A percentile compares a stretch with the other conserved stretches of the same genome.
These are phyloP conservation scores for Imbricaverruca yamaguchii DNA, from an alignment of 2,888 invertebrate genomes.

Conservation along the genomic window DNA sequence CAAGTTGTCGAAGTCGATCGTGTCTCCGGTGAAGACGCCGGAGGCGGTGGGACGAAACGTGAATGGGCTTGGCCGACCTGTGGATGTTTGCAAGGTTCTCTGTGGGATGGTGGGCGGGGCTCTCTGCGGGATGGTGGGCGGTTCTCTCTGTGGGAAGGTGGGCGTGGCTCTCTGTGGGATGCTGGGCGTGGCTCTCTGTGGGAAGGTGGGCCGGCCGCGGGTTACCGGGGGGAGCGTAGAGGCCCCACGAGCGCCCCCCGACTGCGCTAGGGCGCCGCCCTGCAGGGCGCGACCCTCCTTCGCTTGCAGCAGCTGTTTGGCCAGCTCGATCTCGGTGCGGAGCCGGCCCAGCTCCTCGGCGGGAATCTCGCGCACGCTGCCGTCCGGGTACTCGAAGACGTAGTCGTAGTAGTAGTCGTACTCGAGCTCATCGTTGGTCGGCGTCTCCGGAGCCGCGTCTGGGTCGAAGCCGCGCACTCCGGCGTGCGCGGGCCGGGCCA, in stretches of 20 bases:
- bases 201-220: too few species aligned
- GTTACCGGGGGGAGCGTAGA: too few species aligned
- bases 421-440: conserved; percentile 44
- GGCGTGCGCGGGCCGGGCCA: not conserved
- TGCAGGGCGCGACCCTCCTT: not conserved
- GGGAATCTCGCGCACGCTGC: conserved; percentile 4
- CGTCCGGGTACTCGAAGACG: conserved; percentile 29
- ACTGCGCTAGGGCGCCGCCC: not conserved
- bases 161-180: too few species aligned
- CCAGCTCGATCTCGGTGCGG: conserved; percentile 33
- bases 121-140: too few species aligned
- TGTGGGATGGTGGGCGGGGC: too few species aligned
- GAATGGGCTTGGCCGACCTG: too few species aligned
- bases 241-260: not conserved
- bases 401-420: conserved; percentile 44
- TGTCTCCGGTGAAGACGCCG: not conserved
- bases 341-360: conserved; percentile 69
- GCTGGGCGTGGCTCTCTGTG: too few species aligned
- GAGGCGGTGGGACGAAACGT: not conserved
- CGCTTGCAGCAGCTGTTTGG: not conserved
- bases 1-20: not conserved
- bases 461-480: not conserved
- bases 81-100: too few species aligned
- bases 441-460: not conserved
- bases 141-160: too few species aligned